A percentile compares a stretch with the other conserved stretches of the same genome.
Evolutionary conservation across 1,140 invertebrate species (phyloP).

Genomic region (Diorhabda elongata): DNA sequence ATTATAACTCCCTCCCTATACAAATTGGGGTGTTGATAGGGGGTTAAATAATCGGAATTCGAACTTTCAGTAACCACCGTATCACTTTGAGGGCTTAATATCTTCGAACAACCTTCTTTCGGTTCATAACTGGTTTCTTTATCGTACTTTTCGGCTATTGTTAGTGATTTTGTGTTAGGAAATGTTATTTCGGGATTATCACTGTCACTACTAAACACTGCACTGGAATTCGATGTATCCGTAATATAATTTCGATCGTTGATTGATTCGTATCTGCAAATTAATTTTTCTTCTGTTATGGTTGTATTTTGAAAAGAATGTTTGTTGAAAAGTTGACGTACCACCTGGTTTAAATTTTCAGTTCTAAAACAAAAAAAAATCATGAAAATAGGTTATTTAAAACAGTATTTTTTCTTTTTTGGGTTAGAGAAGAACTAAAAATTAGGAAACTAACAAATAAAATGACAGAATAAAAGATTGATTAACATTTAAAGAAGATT

Average conservation of each 20-base stretch:
- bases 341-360: too few relatives aligned
- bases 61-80: conserved; percentile 8
- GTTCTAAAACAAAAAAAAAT: too few relatives aligned
- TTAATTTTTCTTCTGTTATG: conserved; percentile 18
- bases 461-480: too few relatives aligned
- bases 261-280: conserved; percentile 4
- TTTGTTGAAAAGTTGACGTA: conserved; percentile 12
- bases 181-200: conserved; percentile 12
- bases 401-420: too few relatives aligned
- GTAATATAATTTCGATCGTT: background rate
- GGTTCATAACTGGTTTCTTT: conserved; percentile 46
- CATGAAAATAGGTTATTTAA: too few relatives aligned
- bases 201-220: conserved; percentile 10
- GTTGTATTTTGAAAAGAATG: conserved; percentile 14
- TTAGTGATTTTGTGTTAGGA: conserved; percentile 9
- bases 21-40: background rate
- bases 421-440: too few relatives aligned
- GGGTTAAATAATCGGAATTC: conserved; percentile 7
- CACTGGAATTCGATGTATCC: conserved; percentile 3
- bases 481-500: too few relatives aligned
- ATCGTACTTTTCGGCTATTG: conserved; percentile 47
- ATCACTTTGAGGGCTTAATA: conserved; percentile 15
- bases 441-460: too few relatives aligned
- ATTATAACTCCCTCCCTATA: too few relatives aligned
- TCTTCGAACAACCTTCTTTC: conserved; percentile 48